Conservation (phyloP, 2,888 invertebrate species). For the Rhaphigaster nebulosa region DNA sequence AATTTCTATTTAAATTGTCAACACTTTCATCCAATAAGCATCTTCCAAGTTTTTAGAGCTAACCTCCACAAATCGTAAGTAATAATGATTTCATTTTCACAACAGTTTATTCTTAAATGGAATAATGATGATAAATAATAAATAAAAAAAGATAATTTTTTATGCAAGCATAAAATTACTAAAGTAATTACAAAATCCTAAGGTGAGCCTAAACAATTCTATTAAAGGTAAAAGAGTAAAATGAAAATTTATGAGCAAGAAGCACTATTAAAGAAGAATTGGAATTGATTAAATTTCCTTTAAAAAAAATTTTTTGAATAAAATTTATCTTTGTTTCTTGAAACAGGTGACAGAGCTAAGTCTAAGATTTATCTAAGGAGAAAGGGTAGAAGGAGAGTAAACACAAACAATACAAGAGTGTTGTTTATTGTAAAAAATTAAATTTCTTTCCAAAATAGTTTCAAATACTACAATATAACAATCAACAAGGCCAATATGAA, state of each 20-base stretch:
- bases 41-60: neutral
- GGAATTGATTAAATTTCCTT: neutral
- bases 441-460: constrained; percentile 19
- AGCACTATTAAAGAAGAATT: neutral
- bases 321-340: neutral
- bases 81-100: neutral
- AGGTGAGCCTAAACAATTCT: neutral
- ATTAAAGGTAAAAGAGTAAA: neutral
- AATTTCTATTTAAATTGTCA: neutral
- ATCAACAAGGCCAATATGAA: constrained; percentile 22
- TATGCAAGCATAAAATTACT: neutral
- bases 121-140: neutral
- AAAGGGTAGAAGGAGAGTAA: neutral
- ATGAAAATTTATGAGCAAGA: neutral
- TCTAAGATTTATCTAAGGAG: neutral
- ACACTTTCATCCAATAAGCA: neutral
- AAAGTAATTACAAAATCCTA: neutral
- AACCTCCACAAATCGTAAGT: neutral
- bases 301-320: neutral
- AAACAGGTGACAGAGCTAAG: neutral
- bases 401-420: constrained; percentile 24
- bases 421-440: constrained; percentile 34
- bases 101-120: neutral
- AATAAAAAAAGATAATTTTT: neutral
- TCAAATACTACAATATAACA: constrained; percentile 34